Base-by-base conservation (phyloP, 1,140 invertebrate species). In the Drosophila arawakana region DNA sequence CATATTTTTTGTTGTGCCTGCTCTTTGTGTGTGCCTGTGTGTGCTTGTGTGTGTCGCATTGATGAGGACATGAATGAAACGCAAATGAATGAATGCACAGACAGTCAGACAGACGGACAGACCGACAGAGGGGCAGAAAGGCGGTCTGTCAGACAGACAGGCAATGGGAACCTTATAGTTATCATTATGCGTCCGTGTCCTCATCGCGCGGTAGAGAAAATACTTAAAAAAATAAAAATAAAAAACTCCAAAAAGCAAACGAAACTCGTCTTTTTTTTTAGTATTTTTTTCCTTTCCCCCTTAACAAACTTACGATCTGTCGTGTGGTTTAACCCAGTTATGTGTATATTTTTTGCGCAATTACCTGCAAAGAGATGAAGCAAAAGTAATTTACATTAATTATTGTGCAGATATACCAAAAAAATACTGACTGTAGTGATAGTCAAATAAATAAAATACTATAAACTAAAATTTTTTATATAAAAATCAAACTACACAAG, bases 1-100 rank as follows among this genome's bases (percentile, higher is more conserved):
- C 83, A 88, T 88, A 89, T 83, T 88, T 89, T 83, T 81, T 78
- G 73, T 66, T 63, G 54, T 69, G 55, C 46, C 44, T 63, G 13
- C 39, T 52, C 35, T 44, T 55, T 54, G 54, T 47, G 70, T 73
- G 62, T 43, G 57, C 25, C 13, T 50, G 54, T 55, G 49, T 66
- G 57, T 39, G 44, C 43, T 39, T 60, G 62, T 57, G 59, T 57
- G 59, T 62, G 52, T 41, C 67, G 54, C 73, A 71, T 71, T 76
- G 63, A 73, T 72, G 63, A 80, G 80, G 62, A 82, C 83, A 88
- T 88, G 83, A 88, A 88, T 88, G 83, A 89, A 88, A 88, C 80
- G 73, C 77, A 88, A 88, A 88, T 88, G 83, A 88, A 88, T 88
- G 83, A 88, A 85, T 71, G 57, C 62, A 74, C 72, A 80, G 78